A percentile compares a stretch with the other conserved stretches of the same genome.
These are phyloP conservation scores for Adela reaumurella DNA, from an alignment of 2,888 invertebrate species.

Conservation along the genomic window DNA sequence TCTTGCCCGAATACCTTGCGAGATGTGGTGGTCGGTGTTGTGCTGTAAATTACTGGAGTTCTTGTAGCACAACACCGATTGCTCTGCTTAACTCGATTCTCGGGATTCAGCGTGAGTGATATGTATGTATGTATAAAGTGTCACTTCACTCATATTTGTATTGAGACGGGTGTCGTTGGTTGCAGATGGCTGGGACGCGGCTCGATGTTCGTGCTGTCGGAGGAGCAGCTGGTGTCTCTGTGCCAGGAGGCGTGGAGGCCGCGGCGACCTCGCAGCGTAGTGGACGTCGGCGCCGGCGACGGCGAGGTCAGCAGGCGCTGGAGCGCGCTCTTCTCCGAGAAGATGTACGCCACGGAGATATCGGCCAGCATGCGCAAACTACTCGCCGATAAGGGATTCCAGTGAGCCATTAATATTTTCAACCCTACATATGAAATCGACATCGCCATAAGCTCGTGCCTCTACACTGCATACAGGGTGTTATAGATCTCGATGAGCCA, in stretches of 20 bases:
- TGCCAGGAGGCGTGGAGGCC: slow-evolving; percentile 32
- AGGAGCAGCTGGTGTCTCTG: slow-evolving; percentile 70
- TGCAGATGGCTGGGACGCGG: slow-evolving; percentile 80
- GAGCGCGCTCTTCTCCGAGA: slow-evolving; percentile 65
- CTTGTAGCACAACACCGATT: too few relatives aligned
- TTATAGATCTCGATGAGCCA: too few relatives aligned
- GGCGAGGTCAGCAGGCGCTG: slow-evolving; percentile 87
- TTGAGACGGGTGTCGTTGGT: too few relatives aligned
- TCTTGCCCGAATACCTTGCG: too few relatives aligned
- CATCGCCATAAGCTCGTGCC: too few relatives aligned
- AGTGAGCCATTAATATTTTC: slow-evolving; percentile 47
- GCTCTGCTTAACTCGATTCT: too few relatives aligned
- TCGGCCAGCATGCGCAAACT: slow-evolving; percentile 84
- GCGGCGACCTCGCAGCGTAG: slow-evolving; percentile 32
- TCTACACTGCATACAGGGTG: too few relatives aligned
- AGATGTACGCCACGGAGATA: slow-evolving; percentile 85
- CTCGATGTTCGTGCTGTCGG: slow-evolving; percentile 95
- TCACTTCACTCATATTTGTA: too few relatives aligned
- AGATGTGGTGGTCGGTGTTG: too few relatives aligned
- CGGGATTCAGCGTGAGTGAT: too few relatives aligned
- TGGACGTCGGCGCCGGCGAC: slow-evolving; percentile 95
- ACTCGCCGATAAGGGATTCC: slow-evolving; percentile 71
- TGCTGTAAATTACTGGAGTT: too few relatives aligned
- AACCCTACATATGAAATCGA: neutral
- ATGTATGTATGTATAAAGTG: too few relatives aligned